Evolutionary conservation across 1,140 invertebrate species (phyloP), one percentile per base, ranked within the genome.

Genomic region (Plutomurus gul): DNA sequence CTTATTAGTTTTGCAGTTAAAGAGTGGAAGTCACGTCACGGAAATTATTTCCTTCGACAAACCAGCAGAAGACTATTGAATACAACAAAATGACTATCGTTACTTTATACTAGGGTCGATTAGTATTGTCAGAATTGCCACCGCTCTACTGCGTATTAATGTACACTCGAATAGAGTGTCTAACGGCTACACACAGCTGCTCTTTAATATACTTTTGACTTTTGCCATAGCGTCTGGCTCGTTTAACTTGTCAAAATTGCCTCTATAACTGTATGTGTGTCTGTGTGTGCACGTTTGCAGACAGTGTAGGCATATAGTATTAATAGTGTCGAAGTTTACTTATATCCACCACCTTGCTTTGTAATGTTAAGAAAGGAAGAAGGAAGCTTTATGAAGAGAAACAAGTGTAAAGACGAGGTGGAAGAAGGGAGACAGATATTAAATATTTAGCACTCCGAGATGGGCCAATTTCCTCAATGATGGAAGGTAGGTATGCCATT

Each of bases 381-480:
- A 7, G 49, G 51, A 56, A 25, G 7, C 20, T 27, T 30, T 33
- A 30, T 60, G 51, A 30, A 60, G 51, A 60, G 56, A n/a, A 65
- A 8, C 8, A 30, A 30, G 27, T 33, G 56, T 56, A 27, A 13
- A 65, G 27, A n/a, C n/a, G 25, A 65, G 27, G 56, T n/a, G 33
- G 25, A 33, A 65, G 56, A 40, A 73, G 70, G 70, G 70, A 73
- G 70, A 40, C 56, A 65, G 56, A 43, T 39, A 73, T 73, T 73
- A 73, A 73, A 73, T 46, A 73, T 73, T 73, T 46, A 73, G 37
- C 70, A 46, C 37, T 25, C 20, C 37, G 27, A 73, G 70, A 73
- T 73, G 70, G 40, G 70, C 70, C 70, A 73, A 73, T 73, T 73
- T 73, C 70, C 70, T 73, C 70, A 39, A 73, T 43, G 70, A 46